Percentiles rank a stretch among this genome's conserved stretches.
phyloP scores from a whole-genome alignment of 2,888 invertebrate species.

The Catocala fraxini region DNA sequence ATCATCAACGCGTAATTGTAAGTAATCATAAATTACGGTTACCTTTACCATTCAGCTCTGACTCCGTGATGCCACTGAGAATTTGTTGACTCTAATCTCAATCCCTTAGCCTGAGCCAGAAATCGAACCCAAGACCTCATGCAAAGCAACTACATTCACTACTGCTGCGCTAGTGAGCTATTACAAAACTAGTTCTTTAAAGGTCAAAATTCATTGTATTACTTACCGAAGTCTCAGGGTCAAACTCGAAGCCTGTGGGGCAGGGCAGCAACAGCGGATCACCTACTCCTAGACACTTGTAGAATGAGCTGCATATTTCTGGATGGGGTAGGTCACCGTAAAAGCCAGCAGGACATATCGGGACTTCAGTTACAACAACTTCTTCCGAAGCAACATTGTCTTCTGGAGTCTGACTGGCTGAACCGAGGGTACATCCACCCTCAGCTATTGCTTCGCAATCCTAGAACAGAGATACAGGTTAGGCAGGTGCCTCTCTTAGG shows the following conservation, averaged over 20 bases:
- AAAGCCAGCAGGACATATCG: background rate
- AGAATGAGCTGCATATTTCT: conserved; percentile 55
- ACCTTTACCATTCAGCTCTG: too few species aligned
- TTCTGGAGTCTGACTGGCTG: background rate
- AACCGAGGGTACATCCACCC: conserved; percentile 44
- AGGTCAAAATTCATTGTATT: background rate
- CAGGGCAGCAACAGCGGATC: conserved; percentile 48
- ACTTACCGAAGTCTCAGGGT: conserved; percentile 32
- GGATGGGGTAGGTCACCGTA: conserved; percentile 50
- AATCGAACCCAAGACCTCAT: too few species aligned
- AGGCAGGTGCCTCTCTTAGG: too few species aligned
- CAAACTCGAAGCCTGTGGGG: conserved; percentile 54
- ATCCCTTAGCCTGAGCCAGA: too few species aligned
- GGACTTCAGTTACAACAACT: background rate
- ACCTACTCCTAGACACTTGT: conserved; percentile 55
- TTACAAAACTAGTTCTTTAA: too few species aligned
- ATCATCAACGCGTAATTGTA: too few species aligned
- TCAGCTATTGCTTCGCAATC: conserved; percentile 35
- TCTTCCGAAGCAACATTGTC: too few species aligned
- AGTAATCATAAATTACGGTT: too few species aligned
- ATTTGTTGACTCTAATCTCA: too few species aligned
- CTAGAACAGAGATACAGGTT: conserved; percentile 21
- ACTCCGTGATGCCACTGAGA: too few species aligned
- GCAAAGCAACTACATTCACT: too few species aligned
- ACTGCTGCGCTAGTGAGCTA: too few species aligned